These are phyloP conservation scores for Acromyrmex charruanus DNA, from an alignment of 1,140 invertebrate genomes.

Conservation along the genomic window DNA sequence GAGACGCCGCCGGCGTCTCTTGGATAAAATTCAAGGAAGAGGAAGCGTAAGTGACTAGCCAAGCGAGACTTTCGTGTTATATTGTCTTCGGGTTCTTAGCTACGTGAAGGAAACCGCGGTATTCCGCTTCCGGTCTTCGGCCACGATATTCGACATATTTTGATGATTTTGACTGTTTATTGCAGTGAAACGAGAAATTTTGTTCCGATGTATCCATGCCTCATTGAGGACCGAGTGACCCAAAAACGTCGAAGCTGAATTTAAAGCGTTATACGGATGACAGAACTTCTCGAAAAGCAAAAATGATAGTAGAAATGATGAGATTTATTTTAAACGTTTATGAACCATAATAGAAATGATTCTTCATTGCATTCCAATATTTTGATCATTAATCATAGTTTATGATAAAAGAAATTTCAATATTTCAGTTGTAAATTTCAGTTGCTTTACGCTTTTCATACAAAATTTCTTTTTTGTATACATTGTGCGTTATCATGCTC, in stretches of 20 bases:
- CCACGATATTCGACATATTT: slow-evolving; percentile 1
- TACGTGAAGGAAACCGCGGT: slow-evolving; percentile 12
- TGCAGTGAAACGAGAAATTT: neutral
- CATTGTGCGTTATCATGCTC: slow-evolving; percentile 18
- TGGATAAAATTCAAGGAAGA: slow-evolving; percentile 70
- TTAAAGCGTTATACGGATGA: neutral
- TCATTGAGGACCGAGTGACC: slow-evolving; percentile 9
- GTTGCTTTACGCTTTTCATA: neutral
- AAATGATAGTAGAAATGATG: neutral
- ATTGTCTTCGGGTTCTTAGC: slow-evolving; percentile 65
- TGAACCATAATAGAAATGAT: neutral
- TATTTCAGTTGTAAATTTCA: neutral
- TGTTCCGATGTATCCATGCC: neutral
- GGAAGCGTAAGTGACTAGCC: slow-evolving; percentile 75
- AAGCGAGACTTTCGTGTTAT: slow-evolving; percentile 73
- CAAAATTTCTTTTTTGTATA: neutral
- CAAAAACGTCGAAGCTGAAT: slow-evolving; percentile 29
- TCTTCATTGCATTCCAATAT: neutral
- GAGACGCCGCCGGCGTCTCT: slow-evolving; percentile 61
- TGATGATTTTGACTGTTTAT: neutral
- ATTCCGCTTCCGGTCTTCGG: slow-evolving; percentile 22
- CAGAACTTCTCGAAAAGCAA: neutral
- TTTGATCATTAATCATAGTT: slow-evolving; percentile 17
- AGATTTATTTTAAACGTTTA: neutral
- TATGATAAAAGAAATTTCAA: neutral